phyloP scores from a whole-genome alignment of 1,140 invertebrate genomes.

The Oppia nitens region DNA sequence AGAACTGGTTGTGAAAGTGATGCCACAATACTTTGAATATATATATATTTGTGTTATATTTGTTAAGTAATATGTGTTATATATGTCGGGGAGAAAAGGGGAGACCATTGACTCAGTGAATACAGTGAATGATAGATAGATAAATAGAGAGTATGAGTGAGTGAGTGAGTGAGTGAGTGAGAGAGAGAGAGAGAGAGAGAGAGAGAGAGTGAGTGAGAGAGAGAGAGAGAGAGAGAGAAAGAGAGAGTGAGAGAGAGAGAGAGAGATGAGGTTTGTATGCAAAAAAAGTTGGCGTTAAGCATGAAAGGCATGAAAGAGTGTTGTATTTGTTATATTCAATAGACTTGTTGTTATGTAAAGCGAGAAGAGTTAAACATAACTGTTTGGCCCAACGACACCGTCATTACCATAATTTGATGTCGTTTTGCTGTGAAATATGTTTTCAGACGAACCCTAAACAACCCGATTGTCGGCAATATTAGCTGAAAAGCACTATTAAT shows the following conservation, averaged over 20 bases:
- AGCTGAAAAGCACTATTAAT: neutral
- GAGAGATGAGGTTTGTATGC: neutral
- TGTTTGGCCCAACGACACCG: neutral
- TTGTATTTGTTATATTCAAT: neutral
- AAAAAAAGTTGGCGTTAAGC: neutral
- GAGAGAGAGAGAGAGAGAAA: no score
- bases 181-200: no score
- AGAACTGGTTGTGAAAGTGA: neutral
- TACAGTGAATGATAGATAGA: no score
- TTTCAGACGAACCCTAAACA: no score
- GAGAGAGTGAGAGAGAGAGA: no score
- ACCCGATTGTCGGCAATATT: no score
- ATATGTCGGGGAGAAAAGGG: neutral
- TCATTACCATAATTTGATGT: neutral
- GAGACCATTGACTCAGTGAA: no score
- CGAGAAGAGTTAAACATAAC: neutral
- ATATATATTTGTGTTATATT: neutral
- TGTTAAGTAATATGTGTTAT: neutral
- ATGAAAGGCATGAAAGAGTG: no score
- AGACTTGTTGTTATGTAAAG: neutral
- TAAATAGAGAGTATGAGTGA: no score
- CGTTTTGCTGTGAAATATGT: no score
- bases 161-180: no score
- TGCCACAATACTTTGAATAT: neutral
- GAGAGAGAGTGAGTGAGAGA: no score